Evolutionary conservation across 2,797 vertebrate genomes (phyloP).

Genomic region (Perodicticus potto): DNA sequence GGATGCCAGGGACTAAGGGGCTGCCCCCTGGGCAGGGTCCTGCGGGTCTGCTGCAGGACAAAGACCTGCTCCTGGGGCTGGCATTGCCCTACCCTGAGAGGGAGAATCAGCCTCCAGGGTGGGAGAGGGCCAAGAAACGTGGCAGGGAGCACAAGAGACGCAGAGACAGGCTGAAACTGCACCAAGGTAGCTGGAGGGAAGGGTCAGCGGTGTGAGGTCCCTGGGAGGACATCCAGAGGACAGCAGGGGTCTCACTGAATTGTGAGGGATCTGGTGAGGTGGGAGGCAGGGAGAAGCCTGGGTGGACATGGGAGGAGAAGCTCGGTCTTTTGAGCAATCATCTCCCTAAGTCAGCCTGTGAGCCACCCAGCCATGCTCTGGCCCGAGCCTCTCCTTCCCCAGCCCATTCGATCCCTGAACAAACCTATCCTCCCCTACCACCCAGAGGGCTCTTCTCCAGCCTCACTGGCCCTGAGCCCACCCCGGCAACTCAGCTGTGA

Average conservation of each 20-base stretch:
- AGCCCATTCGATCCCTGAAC: not conserved
- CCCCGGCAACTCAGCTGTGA: not conserved
- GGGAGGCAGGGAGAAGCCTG: not conserved
- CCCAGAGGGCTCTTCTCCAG: not conserved
- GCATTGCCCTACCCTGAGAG: conserved; percentile 85
- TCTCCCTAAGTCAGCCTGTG: not conserved
- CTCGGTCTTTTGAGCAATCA: not conserved
- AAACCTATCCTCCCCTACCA: not conserved
- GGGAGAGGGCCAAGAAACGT: conserved; percentile 90
- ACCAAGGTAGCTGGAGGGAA: conserved; percentile 90
- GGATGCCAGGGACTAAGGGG: conserved; percentile 79
- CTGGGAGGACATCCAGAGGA: not conserved
- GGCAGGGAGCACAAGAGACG: conserved; percentile 90
- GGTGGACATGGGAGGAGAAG: not conserved
- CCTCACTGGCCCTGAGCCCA: not conserved
- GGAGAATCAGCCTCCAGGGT: conserved; percentile 90
- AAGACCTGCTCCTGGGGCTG: conserved; percentile 82
- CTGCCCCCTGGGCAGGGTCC: conserved; percentile 86
- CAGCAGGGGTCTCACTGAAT: not conserved
- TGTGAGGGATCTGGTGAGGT: not conserved
- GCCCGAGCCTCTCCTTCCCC: not conserved
- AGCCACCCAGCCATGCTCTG: not conserved
- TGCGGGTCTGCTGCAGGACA: conserved; percentile 86
- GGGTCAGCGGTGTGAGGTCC: not conserved
- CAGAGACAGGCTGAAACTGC: conserved; percentile 91